phyloP scores from a whole-genome alignment of 2,888 invertebrate genomes.

The Dasysyrphus albostriatus region DNA sequence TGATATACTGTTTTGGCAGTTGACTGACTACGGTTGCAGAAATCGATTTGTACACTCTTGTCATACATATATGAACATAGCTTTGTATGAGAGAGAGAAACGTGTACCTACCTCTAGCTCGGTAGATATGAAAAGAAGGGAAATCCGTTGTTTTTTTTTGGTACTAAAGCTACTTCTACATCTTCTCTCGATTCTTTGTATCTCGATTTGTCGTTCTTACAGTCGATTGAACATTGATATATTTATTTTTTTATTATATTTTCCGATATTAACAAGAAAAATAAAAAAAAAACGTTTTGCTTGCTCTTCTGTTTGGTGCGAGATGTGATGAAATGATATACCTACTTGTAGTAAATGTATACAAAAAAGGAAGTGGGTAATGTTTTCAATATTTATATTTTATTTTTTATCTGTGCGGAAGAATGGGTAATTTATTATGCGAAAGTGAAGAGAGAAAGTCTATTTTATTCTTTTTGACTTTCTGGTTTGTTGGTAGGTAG shows the following conservation, averaged over 20 bases:
- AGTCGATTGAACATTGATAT: conserved; percentile 67
- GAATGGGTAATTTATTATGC: conserved; percentile 33
- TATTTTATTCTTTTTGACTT: conserved; percentile 42
- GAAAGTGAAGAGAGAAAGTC: conserved; percentile 55
- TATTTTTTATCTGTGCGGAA: conserved; percentile 38
- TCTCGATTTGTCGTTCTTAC: conserved; percentile 67
- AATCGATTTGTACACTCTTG: conserved; percentile 71
- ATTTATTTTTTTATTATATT: conserved; percentile 43
- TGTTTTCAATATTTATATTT: conserved; percentile 46
- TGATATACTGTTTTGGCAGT: conserved; percentile 65
- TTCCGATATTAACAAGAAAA: conserved; percentile 43
- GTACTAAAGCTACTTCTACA: conserved; percentile 2
- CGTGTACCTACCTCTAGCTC: not conserved
- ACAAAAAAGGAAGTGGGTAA: conserved; percentile 43
- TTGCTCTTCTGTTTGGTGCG: conserved; percentile 21
- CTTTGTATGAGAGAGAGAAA: not conserved
- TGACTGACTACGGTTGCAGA: conserved; percentile 60
- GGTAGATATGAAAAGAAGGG: conserved; percentile 18
- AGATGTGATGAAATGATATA: conserved; percentile 68
- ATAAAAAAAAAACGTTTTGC: conserved; percentile 8
- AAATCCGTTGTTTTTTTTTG: conserved; percentile 30
- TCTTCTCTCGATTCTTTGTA: conserved; percentile 30
- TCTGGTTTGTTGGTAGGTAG: not conserved
- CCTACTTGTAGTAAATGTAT: conserved; percentile 13
- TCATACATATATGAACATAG: conserved; percentile 5